phyloP scores from a whole-genome alignment of 2,113 vertebrate species.

The Baryphthengus martii region DNA sequence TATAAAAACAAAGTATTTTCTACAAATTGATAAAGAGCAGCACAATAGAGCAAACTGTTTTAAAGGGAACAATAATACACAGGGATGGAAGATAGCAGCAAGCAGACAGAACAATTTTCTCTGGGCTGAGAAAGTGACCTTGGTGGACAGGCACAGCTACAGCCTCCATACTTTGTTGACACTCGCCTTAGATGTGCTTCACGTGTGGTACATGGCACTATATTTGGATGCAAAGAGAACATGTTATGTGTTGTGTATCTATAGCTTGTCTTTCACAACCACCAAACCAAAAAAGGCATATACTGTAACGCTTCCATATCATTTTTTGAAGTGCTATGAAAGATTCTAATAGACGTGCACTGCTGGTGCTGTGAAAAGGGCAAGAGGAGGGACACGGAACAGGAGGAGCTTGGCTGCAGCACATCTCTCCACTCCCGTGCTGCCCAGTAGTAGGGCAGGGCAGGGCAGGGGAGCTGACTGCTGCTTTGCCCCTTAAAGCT shows the following conservation, averaged over 20 bases:
- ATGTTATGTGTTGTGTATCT: background rate
- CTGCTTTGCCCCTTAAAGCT: background rate
- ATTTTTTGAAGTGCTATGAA: background rate
- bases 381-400: background rate
- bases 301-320: background rate
- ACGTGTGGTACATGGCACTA: too few species aligned
- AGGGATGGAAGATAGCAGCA: background rate
- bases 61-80: background rate
- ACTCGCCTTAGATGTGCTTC: background rate
- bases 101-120: background rate
- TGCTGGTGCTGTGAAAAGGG: background rate
- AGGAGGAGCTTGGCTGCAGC: background rate
- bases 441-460: accelerated
- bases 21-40: background rate
- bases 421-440: background rate
- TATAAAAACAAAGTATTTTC: background rate
- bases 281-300: background rate
- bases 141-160: background rate
- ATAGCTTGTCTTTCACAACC: background rate
- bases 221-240: background rate
- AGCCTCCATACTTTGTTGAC: background rate
- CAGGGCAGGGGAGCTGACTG: background rate
- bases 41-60: background rate
- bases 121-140: background rate
- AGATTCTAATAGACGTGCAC: background rate